Conservation (phyloP, 2,113 vertebrate species). For the Melierax canorus region DNA sequence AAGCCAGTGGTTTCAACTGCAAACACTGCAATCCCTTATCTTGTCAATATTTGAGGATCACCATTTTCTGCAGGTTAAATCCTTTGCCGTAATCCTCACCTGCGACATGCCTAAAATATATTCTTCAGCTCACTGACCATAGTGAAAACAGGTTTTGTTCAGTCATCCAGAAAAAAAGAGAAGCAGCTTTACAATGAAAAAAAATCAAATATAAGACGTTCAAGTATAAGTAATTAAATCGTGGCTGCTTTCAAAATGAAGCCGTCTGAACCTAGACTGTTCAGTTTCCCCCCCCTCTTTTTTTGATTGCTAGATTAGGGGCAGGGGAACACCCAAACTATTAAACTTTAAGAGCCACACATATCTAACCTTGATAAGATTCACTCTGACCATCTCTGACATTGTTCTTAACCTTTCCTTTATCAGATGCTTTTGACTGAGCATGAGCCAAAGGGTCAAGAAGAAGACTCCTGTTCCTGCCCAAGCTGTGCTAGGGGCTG, state of each 20-base stretch:
- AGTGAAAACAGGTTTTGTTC: not conserved
- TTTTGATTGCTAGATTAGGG: not conserved
- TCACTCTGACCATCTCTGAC: not conserved
- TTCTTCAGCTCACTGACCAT: not conserved
- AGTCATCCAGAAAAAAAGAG: not conserved
- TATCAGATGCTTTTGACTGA: not conserved
- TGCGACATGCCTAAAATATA: not conserved
- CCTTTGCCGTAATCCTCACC: not conserved
- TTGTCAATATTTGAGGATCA: not conserved
- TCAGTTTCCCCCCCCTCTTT: not conserved
- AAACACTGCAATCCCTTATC: not conserved
- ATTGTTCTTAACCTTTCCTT: not conserved
- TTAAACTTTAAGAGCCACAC: not conserved
- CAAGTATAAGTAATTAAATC: not conserved
- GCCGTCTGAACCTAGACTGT: not conserved
- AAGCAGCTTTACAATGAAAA: not conserved
- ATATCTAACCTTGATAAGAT: not conserved
- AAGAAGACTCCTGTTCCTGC: not conserved
- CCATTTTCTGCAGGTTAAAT: not conserved
- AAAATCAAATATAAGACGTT: not conserved
- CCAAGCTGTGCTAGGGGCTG: fast-evolving
- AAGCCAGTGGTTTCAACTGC: not conserved
- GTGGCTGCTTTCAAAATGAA: not conserved
- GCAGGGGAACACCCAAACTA: not conserved
- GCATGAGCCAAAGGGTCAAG: not conserved